phyloP scores from a whole-genome alignment of 2,113 vertebrate genomes.

The Muscicapa adusta region DNA sequence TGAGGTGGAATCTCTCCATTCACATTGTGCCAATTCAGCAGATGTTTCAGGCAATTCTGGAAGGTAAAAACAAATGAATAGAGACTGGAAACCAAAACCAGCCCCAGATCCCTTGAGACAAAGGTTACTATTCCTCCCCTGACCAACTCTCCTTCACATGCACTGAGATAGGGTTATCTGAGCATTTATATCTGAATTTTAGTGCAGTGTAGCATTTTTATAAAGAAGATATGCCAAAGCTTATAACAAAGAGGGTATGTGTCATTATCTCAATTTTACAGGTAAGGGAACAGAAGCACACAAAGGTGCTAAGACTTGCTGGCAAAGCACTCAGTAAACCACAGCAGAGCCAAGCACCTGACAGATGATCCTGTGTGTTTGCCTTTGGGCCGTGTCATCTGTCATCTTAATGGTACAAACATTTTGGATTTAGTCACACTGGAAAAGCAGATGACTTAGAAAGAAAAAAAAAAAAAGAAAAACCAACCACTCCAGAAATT shows the following conservation, averaged over 20 bases:
- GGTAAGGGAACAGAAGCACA: slow-evolving; percentile 12
- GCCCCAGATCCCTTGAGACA: not conserved
- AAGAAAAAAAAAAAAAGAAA: not conserved
- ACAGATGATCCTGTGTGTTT: slow-evolving; percentile 30
- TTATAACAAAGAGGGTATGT: not conserved
- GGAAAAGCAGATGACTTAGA: not conserved
- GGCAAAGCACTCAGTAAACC: slow-evolving; percentile 26
- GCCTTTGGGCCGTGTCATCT: slow-evolving; percentile 39
- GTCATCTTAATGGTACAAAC: slow-evolving; percentile 32
- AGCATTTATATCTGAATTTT: slow-evolving; percentile 3
- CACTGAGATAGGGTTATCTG: not conserved
- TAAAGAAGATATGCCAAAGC: not conserved
- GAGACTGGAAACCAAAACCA: not conserved
- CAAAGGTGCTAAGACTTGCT: slow-evolving; percentile 16
- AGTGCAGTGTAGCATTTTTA: not conserved
- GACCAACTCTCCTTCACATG: not conserved
- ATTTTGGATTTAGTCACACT: slow-evolving; percentile 25
- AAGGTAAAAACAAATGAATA: not conserved
- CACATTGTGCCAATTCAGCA: not conserved
- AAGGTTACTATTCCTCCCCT: not conserved
- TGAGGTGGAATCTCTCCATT: slow-evolving; percentile 15
- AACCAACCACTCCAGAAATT: not conserved
- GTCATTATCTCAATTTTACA: slow-evolving; percentile 34
- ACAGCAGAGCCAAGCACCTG: slow-evolving; percentile 29
- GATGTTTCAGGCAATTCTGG: not conserved